Evolutionary conservation across 2,797 vertebrate genomes (phyloP), one percentile per base, ranked within the genome.

Genomic region (Rhynchotus rufescens): DNA sequence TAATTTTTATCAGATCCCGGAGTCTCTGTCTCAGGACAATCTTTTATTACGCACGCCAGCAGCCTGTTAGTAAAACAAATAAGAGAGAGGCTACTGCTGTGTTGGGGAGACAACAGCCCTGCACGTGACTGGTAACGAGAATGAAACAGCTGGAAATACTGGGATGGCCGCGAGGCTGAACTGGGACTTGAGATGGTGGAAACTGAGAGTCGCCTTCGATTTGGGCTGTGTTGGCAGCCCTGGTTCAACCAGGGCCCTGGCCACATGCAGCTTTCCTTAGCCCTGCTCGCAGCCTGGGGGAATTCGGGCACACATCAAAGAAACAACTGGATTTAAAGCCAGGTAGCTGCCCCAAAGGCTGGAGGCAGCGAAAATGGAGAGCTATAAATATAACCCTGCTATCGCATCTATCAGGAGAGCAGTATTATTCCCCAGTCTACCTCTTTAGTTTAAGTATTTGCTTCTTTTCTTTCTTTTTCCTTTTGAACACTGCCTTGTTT

Each of bases 1-100:
- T 96, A 91, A 90, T 94, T 96, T 95, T 89, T 91, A 88, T 92
- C 83, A 86, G 77, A 81, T 92, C 30, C 40, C 83, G 61, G 74
- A 64, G 38, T 84, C 83, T 72, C 20, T 71, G 47, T 62, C 65
- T 88, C 49, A 74, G 47, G 56, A 75, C 52, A 47, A 65, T 42
- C 84, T 42, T 57, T 76, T 94, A 65, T 90, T 94, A 32, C 23
- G 74, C 65, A 26, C 64, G 36, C 47, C 52, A 89, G 42, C 45
- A 59, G 44, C 23, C 72, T 69, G 8, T 81, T 96, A 77, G 59
- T 38, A 87, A 93, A 92, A 81, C 19, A 74, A 77, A n/a, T 68
- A 57, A 77, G 7, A 86, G 26, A 52, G 77, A 84, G 4, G 13
- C 40, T 47, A 38, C 30, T 20, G 8, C 19, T 49, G 13, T 34